Evolutionary conservation across 2,888 invertebrate species (phyloP), one percentile per base, ranked within the genome.

Genomic region (Cinara cedri): DNA sequence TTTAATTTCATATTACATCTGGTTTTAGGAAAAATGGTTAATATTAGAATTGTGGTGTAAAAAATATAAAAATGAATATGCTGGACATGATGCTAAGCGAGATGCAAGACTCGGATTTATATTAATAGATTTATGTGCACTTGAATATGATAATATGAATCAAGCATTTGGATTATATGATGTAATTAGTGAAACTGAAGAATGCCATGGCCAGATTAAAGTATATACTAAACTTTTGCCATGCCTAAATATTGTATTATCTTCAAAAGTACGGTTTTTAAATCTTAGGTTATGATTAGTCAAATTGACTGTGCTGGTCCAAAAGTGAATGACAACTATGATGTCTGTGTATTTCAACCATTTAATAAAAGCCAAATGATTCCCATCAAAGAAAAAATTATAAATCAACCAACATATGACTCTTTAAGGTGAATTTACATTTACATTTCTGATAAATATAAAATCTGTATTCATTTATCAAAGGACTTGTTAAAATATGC

Each of bases 141-240:
- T 68, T 68, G 51, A 57, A 2, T 34, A 26, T 21, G 6, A 66
- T 26, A 34, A 34, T 34, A 14, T 34, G 6, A 46, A 34, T 19
- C 24, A n/a, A 26, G 2, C 26, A 46, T 13, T 66, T 46, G 19
- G 55, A 34, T 57, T 76, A 16, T 76, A 76, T 0, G 76, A 76
- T 68, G 76, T 76, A 14, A 76, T 76, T 16, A 76, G 76, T 49
- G 76, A 76, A 76, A 76, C 66, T 11, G 76, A 76, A 26, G 46
- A 66, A 68, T 34, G 46, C 26, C 14, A 16, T n/a, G 76, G 76
- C 66, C 9, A 76, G 46, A 49, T 76, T 68, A 76, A 66, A 76
- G 76, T 75, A 55, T 44, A 66, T 55, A 34, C 42, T 16, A 34
- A 34, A 34, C 34, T 46, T 14, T 16, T 55, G 14, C 55, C 3